Percentiles rank a stretch among this genome's conserved stretches.
phyloP scores from a whole-genome alignment of 1,140 invertebrate genomes.

The Aporrectodea caliginosa region DNA sequence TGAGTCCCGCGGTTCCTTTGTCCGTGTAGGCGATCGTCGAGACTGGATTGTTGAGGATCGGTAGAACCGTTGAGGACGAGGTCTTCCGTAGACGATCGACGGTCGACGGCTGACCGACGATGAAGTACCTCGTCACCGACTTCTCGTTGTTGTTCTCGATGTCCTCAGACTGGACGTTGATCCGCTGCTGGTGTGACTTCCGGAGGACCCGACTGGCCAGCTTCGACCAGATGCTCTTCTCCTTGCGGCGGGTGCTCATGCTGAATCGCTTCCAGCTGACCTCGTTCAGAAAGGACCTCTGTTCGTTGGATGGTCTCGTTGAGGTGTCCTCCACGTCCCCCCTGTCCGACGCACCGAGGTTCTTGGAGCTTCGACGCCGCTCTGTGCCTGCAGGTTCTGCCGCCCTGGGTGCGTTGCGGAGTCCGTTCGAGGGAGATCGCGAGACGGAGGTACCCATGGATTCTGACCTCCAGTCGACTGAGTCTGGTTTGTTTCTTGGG shows the following conservation, averaged over 20 bases:
- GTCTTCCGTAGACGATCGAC: background rate
- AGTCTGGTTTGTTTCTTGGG: too few species aligned
- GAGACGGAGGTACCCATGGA: too few species aligned
- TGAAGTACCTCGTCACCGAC: background rate
- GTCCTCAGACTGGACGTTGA: background rate
- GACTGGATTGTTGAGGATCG: background rate
- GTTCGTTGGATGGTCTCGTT: too few species aligned
- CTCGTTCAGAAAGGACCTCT: too few species aligned
- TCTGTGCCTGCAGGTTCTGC: too few species aligned
- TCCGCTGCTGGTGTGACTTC: background rate
- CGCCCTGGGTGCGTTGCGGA: too few species aligned
- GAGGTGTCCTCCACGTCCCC: too few species aligned
- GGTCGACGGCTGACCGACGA: background rate
- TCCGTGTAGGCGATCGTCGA: slow-evolving; percentile 17
- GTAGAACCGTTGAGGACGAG: background rate
- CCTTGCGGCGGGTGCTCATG: background rate
- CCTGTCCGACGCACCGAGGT: too few species aligned
- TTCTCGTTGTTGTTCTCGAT: slow-evolving; percentile 1
- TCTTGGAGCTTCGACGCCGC: too few species aligned
- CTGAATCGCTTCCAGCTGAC: background rate
- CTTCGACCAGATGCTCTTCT: background rate
- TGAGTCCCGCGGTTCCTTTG: slow-evolving; percentile 1
- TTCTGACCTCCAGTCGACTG: too few species aligned
- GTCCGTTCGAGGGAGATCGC: too few species aligned
- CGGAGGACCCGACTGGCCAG: background rate